Evolutionary conservation across 2,113 vertebrate species (phyloP).

Genomic region (Rhinolophus ferrumequinum): DNA sequence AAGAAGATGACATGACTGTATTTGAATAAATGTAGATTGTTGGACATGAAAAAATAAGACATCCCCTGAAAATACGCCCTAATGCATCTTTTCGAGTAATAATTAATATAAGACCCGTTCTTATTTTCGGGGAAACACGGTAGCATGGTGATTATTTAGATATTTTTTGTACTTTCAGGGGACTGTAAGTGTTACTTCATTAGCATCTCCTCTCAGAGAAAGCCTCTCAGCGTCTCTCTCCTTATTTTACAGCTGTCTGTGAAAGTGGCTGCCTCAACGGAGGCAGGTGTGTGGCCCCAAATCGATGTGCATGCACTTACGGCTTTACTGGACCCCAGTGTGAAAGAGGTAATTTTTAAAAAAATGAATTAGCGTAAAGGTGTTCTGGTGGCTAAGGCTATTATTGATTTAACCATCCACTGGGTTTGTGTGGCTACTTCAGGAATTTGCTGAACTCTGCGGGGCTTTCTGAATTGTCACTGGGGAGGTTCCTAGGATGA

Average conservation of each 20-base stretch:
- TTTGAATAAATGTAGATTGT: too few relatives aligned
- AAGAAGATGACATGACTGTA: too few relatives aligned
- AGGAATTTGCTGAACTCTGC: not conserved
- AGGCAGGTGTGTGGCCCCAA: slow-evolving; percentile 96
- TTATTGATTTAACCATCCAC: not conserved
- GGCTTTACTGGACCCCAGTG: slow-evolving; percentile 99
- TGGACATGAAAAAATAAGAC: too few relatives aligned
- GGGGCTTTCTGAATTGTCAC: not conserved
- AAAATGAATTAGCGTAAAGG: not conserved
- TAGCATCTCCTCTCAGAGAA: not conserved
- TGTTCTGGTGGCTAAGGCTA: not conserved
- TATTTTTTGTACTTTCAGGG: not conserved
- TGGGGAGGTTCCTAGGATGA: not conserved
- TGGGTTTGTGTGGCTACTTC: not conserved
- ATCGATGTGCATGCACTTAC: slow-evolving; percentile 97
- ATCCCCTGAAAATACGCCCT: too few relatives aligned
- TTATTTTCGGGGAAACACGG: too few relatives aligned
- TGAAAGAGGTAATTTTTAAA: slow-evolving; percentile 93
- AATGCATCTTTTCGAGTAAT: too few relatives aligned
- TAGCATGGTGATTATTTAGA: not conserved
- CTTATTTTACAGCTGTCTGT: slow-evolving; percentile 92
- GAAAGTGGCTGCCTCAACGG: slow-evolving; percentile 97
- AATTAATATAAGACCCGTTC: too few relatives aligned
- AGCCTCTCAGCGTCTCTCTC: slow-evolving; percentile 31
- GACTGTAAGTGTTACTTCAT: not conserved